These are phyloP conservation scores for Hermetia illucens DNA, from an alignment of 1,140 invertebrate genomes.

Conservation along the genomic window DNA sequence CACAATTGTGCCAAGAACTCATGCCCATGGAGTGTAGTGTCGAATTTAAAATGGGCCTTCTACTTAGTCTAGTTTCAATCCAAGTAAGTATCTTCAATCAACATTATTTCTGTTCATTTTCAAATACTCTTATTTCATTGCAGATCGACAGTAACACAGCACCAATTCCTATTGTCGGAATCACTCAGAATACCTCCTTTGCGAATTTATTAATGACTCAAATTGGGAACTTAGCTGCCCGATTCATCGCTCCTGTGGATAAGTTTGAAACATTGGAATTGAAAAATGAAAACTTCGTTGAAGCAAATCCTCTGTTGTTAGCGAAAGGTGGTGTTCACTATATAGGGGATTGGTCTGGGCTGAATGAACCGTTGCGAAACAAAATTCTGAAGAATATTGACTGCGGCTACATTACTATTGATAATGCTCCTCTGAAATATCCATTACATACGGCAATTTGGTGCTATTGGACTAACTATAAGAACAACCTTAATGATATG, in stretches of 20 bases:
- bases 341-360: slow-evolving; percentile 20
- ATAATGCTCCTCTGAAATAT: slow-evolving; percentile 9
- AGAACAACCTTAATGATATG: slow-evolving; percentile 11
- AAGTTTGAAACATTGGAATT: slow-evolving; percentile 8
- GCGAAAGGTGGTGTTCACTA: slow-evolving; percentile 21
- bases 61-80: slow-evolving; percentile 16
- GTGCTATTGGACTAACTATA: slow-evolving; percentile 19
- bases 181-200: slow-evolving; percentile 13
- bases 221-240: slow-evolving; percentile 17
- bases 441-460: slow-evolving; percentile 17
- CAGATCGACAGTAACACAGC: slow-evolving; percentile 1
- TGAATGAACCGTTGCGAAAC: slow-evolving; percentile 12
- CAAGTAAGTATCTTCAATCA: slow-evolving; percentile 6
- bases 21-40: slow-evolving; percentile 25
- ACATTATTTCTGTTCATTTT: background rate
- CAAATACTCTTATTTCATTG: background rate
- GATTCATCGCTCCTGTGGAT: slow-evolving; percentile 13
- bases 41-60: slow-evolving; percentile 19
- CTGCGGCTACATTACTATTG: slow-evolving; percentile 12
- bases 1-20: slow-evolving; percentile 17
- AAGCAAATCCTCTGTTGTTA: slow-evolving; percentile 17
- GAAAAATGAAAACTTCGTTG: slow-evolving; percentile 13
- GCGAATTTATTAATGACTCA: slow-evolving; percentile 12
- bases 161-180: slow-evolving; percentile 19
- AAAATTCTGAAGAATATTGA: slow-evolving; percentile 15